Percentiles rank a stretch among this genome's conserved stretches.
phyloP scores from a whole-genome alignment of 2,888 invertebrate species.

The Drosophila incognita region DNA sequence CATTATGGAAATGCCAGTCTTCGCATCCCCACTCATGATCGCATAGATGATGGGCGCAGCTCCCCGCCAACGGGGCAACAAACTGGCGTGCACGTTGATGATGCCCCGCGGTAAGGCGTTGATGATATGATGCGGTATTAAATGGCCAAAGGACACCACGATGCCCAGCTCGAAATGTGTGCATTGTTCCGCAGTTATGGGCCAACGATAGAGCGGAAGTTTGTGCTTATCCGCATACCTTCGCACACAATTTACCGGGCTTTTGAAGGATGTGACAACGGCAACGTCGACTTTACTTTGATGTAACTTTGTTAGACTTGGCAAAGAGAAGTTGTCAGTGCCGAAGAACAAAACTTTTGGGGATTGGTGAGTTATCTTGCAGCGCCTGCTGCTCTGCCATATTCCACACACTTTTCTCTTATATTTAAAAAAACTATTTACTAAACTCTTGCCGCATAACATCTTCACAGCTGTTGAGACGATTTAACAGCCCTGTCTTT shows the following conservation, averaged over 20 bases:
- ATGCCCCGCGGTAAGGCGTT: constrained; percentile 94
- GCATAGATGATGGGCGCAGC: constrained; percentile 96
- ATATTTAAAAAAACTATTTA: constrained; percentile 75
- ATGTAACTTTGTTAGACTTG: constrained; percentile 87
- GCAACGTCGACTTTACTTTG: constrained; percentile 87
- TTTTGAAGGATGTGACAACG: constrained; percentile 89
- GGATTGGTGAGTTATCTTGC: constrained; percentile 16
- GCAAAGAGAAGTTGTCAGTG: constrained; percentile 92
- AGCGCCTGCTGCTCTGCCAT: constrained; percentile 7
- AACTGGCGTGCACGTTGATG: constrained; percentile 96
- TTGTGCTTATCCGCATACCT: constrained; percentile 88
- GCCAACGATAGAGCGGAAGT: constrained; percentile 90
- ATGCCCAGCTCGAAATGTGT: constrained; percentile 92
- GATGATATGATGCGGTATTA: constrained; percentile 92
- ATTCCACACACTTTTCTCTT: constrained; percentile 72
- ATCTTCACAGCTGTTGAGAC: constrained; percentile 34
- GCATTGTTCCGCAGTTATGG: constrained; percentile 84
- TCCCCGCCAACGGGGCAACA: constrained; percentile 96
- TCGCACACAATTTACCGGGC: constrained; percentile 88
- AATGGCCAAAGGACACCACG: constrained; percentile 96
- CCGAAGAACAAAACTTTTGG: constrained; percentile 92
- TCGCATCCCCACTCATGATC: constrained; percentile 91
- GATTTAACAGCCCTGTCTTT: constrained; percentile 25
- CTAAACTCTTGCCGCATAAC: constrained; percentile 48
- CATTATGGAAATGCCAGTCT: constrained; percentile 95